These are phyloP conservation scores for Conus ventricosus DNA, from an alignment of 1,140 invertebrate species.

Conservation along the genomic window DNA sequence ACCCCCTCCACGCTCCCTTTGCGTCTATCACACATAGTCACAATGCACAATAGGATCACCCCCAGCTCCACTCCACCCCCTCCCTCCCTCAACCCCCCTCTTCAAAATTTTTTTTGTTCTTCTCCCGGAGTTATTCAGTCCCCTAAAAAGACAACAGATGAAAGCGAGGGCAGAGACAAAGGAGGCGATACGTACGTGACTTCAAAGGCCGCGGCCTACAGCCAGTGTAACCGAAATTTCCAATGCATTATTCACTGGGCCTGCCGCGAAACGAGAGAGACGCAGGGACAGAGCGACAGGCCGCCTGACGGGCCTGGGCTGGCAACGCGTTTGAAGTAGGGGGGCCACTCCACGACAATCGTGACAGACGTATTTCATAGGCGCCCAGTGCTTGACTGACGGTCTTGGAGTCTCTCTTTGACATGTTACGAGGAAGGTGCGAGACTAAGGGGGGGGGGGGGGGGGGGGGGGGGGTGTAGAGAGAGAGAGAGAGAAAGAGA, in stretches of 20 bases:
- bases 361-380: not conserved
- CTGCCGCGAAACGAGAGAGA: not conserved
- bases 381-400: not conserved
- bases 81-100: not conserved
- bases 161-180: not conserved
- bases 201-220: not conserved
- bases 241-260: slow-evolving; percentile 8
- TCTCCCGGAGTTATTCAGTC: not conserved
- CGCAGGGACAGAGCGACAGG: not conserved
- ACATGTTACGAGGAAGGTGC: not conserved
- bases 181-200: not conserved
- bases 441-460: no score
- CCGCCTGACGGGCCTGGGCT: not conserved
- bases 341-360: not conserved
- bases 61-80: not conserved
- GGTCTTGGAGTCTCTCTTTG: not conserved
- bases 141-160: not conserved
- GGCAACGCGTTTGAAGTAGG: not conserved
- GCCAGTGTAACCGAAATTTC: not conserved
- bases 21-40: not conserved
- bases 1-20: not conserved
- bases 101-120: not conserved
- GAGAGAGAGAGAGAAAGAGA: no score
- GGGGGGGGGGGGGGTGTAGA: no score
- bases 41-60: not conserved